These are phyloP conservation scores for Drosophila pandora DNA, from an alignment of 1,140 invertebrate species.

Conservation along the genomic window DNA sequence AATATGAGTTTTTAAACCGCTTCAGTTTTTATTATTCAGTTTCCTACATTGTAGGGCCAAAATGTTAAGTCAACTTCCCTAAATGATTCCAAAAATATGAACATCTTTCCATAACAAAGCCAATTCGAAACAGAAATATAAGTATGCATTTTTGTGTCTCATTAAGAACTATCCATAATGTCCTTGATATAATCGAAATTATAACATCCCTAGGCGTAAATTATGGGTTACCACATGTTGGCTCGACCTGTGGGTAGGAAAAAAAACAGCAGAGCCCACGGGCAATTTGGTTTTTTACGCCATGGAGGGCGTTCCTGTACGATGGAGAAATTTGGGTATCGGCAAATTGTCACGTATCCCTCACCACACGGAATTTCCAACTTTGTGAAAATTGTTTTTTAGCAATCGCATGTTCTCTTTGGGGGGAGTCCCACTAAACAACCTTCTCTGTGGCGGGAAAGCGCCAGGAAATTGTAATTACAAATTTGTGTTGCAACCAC, in stretches of 20 bases:
- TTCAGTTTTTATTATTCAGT: background rate
- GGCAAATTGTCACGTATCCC: slow-evolving; percentile 76
- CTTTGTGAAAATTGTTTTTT: slow-evolving; percentile 64
- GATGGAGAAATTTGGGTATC: slow-evolving; percentile 72
- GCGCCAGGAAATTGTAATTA: slow-evolving; percentile 72
- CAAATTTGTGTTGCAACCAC: slow-evolving; percentile 76
- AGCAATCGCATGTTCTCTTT: slow-evolving; percentile 32
- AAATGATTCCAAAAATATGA: background rate
- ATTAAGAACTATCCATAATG: slow-evolving; percentile 19
- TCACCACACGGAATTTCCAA: slow-evolving; percentile 57
- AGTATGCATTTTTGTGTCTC: slow-evolving; percentile 1
- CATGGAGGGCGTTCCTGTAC: slow-evolving; percentile 42
- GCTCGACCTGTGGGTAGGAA: slow-evolving; percentile 59
- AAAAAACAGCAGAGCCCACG: slow-evolving; percentile 39
- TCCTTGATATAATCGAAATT: slow-evolving; percentile 56
- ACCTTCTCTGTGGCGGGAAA: slow-evolving; percentile 17
- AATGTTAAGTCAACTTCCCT: background rate
- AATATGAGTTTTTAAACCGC: no score
- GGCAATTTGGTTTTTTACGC: slow-evolving; percentile 66
- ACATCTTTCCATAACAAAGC: background rate
- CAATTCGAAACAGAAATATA: background rate
- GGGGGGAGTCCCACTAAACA: slow-evolving; percentile 29
- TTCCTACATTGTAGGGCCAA: background rate
- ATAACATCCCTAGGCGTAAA: slow-evolving; percentile 76
- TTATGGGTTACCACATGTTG: slow-evolving; percentile 81